Evolutionary conservation across 2,888 invertebrate genomes (phyloP).

Genomic region (Dusona sp.): DNA sequence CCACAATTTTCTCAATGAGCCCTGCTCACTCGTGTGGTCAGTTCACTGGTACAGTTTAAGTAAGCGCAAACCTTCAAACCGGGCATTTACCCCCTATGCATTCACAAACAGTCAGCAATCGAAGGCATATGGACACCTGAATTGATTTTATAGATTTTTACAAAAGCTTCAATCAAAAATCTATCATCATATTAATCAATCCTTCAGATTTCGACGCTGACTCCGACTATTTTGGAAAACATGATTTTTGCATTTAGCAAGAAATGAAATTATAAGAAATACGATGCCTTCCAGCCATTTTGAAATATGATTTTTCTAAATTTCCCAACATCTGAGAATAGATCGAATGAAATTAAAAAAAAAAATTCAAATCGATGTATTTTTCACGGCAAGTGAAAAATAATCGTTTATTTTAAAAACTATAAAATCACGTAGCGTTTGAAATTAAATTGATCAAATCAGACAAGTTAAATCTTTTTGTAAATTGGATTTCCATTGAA

Average conservation of each 20-base stretch:
- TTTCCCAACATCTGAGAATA: no score
- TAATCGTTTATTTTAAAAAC: neutral
- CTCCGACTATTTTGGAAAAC: no score
- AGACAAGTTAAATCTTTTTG: neutral
- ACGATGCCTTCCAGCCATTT: no score
- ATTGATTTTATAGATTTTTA: slow-evolving; percentile 1
- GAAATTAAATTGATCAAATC: neutral
- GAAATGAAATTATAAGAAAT: no score
- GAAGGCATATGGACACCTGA: neutral
- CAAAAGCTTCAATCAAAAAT: neutral
- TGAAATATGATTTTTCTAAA: no score
- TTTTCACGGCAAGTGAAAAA: neutral
- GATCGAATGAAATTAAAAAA: no score
- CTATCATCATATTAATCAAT: neutral
- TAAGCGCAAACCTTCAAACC: slow-evolving; percentile 50
- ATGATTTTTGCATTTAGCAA: no score
- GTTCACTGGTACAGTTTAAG: slow-evolving; percentile 43
- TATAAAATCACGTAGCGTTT: neutral
- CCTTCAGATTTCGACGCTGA: no score
- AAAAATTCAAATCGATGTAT: no score
- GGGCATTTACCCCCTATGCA: slow-evolving; percentile 44
- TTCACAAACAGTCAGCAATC: slow-evolving; percentile 8
- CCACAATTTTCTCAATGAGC: slow-evolving; percentile 84
- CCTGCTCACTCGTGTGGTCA: slow-evolving; percentile 70
- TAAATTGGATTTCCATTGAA: neutral